Conservation (phyloP, 2,888 invertebrate species). For the Alloscopus bannaensis region DNA sequence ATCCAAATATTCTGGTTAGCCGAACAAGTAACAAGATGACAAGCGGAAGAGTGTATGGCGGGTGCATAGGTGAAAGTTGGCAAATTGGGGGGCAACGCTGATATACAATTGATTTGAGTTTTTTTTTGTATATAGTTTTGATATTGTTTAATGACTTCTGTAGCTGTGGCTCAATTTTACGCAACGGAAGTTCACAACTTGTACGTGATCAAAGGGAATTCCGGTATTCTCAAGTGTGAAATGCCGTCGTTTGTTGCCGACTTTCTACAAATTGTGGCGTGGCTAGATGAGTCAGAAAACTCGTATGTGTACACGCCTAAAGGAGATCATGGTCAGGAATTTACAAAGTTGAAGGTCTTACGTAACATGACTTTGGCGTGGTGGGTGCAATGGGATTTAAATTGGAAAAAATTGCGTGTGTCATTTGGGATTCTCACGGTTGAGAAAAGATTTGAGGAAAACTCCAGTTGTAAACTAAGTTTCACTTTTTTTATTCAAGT, state of each 20-base stretch:
- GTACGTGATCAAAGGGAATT: slow-evolving; percentile 76
- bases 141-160: background rate
- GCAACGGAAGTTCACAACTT: slow-evolving; percentile 93
- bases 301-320: slow-evolving; percentile 67
- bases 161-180: slow-evolving; percentile 92
- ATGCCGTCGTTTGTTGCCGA: slow-evolving; percentile 77
- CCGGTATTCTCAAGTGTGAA: slow-evolving; percentile 76
- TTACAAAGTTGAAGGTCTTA: background rate
- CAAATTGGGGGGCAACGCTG: too few relatives aligned
- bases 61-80: slow-evolving; percentile 28
- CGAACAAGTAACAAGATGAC: slow-evolving; percentile 22
- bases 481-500: background rate
- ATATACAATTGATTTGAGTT: too few relatives aligned
- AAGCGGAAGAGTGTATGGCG: background rate
- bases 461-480: background rate
- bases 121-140: slow-evolving; percentile 3
- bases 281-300: slow-evolving; percentile 76
- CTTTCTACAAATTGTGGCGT: slow-evolving; percentile 76
- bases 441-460: slow-evolving; percentile 3
- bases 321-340: slow-evolving; percentile 57
- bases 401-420: too few relatives aligned
- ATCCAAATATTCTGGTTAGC: slow-evolving; percentile 55
- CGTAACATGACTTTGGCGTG: slow-evolving; percentile 21
- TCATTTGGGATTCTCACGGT: slow-evolving; percentile 2
- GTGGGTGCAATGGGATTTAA: slow-evolving; percentile 46